Evolutionary conservation across 2,888 invertebrate species (phyloP), one percentile per base, ranked within the genome.

Genomic region (Trimorus sp.): DNA sequence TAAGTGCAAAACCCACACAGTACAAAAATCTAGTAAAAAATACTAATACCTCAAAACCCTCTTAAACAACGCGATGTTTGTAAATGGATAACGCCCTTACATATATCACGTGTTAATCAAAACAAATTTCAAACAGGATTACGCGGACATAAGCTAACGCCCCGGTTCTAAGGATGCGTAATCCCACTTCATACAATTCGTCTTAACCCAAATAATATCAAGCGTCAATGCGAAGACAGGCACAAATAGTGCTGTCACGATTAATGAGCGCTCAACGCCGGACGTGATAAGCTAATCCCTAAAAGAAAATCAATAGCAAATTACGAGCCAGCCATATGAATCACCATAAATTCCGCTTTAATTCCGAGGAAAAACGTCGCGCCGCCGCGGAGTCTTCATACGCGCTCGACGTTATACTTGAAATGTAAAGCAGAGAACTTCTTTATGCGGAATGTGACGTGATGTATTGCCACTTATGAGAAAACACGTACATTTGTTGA

Each of bases 41-140:
- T 3, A 26, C 4, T 1, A 26, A 26, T 26, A 26, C 26, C 1
- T 3, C 26, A 1, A 3, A 26, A 26, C 26, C 26, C 26, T 26
- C 26, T 26, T 26, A 26, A 26, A 26, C 26, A 26, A 26, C 2
- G 26, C 26, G 26, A 26, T 26, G 26, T 26, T 26, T 26, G 26
- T 26, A 26, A 26, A 26, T 26, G 26, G 26, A 26, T 26, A 26
- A 26, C 26, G 26, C 4, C 45, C 40, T n/a, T 36, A 63, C 15
- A 37, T 60, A 70, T 63, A 63, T 74, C 69, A 75, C 51, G 74
- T 69, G 74, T 75, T 74, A 79, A 79, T 79, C 74, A 78, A 78
- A 73, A 82, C 69, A 82, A 78, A 82, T 78, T 73, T 82, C 49
- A 78, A 82, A 82, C 78, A 78, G 77, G 82, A 78, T 82, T 77